Evolutionary conservation across 1,140 invertebrate species (phyloP).

Genomic region (Apis laboriosa): DNA sequence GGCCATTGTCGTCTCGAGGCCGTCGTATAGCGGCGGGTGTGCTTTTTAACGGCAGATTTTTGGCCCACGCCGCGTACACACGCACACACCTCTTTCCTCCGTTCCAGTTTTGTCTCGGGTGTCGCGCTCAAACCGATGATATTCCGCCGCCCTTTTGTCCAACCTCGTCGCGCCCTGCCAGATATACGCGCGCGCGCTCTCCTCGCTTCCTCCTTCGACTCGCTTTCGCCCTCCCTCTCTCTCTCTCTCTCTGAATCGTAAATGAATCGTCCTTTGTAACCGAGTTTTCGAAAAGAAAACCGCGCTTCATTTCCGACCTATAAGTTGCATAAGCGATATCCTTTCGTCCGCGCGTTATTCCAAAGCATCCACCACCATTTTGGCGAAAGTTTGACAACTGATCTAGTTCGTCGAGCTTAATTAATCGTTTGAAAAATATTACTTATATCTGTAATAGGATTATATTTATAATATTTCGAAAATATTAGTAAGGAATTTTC

Average conservation of each 20-base stretch:
- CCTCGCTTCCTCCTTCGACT: not conserved
- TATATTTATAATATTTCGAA: no score
- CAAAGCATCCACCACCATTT: no score
- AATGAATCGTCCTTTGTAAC: no score
- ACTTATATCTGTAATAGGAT: no score
- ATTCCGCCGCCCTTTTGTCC: not conserved
- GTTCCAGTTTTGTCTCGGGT: slow-evolving; percentile 40
- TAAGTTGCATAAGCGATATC: no score
- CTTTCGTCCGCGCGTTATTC: no score
- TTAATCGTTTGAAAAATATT: no score
- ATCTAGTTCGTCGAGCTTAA: no score
- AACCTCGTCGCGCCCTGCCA: not conserved
- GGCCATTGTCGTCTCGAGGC: slow-evolving; percentile 42
- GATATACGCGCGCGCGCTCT: not conserved
- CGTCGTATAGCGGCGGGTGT: slow-evolving; percentile 19
- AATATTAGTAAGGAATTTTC: no score
- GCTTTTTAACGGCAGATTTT: slow-evolving; percentile 56
- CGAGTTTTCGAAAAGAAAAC: no score
- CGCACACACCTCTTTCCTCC: not conserved
- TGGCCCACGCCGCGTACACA: not conserved
- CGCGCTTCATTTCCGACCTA: no score
- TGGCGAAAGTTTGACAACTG: no score
- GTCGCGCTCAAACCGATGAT: slow-evolving; percentile 31
- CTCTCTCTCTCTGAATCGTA: not conserved
- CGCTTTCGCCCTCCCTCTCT: not conserved